phyloP scores from a whole-genome alignment of 30 jellyfish, hydroid and myxozoan species.

The Cassiopea xamachana region DNA sequence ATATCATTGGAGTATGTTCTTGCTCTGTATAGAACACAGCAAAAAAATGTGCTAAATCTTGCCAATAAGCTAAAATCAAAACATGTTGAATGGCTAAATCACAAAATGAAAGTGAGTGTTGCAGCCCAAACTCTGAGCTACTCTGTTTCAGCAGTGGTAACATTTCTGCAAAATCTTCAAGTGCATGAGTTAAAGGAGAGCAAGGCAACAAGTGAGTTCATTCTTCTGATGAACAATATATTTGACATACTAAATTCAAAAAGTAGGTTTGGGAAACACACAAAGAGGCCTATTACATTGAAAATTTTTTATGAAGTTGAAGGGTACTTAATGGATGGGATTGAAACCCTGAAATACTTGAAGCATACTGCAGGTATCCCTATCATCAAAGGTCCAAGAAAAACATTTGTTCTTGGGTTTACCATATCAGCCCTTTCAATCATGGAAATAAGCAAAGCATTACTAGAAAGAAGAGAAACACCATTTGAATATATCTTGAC shows the following conservation, averaged over 20 bases:
- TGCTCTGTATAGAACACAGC: slow-evolving; percentile 30
- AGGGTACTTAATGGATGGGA: background rate
- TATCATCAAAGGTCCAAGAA: slow-evolving; percentile 26
- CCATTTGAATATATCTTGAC: slow-evolving; percentile 47
- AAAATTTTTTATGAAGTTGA: slow-evolving; percentile 19
- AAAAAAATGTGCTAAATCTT: slow-evolving; percentile 50
- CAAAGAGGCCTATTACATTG: background rate
- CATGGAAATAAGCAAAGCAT: background rate
- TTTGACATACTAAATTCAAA: slow-evolving; percentile 19
- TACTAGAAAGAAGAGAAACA: slow-evolving; percentile 1
- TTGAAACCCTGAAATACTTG: background rate
- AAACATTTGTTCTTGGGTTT: slow-evolving; percentile 29
- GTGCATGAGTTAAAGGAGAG: slow-evolving; percentile 30
- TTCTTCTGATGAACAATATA: slow-evolving; percentile 19
- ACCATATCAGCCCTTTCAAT: slow-evolving; percentile 9
- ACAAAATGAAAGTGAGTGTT: slow-evolving; percentile 67
- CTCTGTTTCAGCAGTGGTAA: slow-evolving; percentile 53
- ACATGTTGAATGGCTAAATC: slow-evolving; percentile 66
- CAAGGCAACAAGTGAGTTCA: slow-evolving; percentile 39
- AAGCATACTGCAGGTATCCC: slow-evolving; percentile 9
- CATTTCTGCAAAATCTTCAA: slow-evolving; percentile 8
- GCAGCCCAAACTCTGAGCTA: slow-evolving; percentile 37
- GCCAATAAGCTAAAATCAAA: slow-evolving; percentile 19
- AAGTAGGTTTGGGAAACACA: slow-evolving; percentile 31
- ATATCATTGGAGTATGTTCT: slow-evolving; percentile 37